phyloP scores from a whole-genome alignment of 2,888 invertebrate species.

The Pterostichus madidus region DNA sequence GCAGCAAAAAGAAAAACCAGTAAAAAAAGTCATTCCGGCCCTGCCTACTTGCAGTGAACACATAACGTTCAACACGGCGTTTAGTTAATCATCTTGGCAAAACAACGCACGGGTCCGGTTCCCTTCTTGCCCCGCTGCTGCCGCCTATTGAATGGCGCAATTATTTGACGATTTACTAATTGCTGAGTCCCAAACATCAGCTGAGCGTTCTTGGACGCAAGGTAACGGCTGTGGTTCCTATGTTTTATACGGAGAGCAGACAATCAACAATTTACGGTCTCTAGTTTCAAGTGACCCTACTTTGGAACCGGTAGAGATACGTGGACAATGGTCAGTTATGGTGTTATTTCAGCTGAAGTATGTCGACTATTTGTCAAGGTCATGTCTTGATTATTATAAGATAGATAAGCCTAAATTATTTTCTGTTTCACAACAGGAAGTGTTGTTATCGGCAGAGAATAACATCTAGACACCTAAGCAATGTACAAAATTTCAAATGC shows the following conservation, averaged over 20 bases:
- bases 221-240: too few species aligned
- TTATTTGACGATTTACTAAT: conserved; percentile 34
- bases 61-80: conserved; percentile 56
- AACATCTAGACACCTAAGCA: too few species aligned
- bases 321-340: background rate
- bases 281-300: too few species aligned
- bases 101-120: conserved; percentile 30
- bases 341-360: background rate
- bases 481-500: too few species aligned
- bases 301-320: too few species aligned
- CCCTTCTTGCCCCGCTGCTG: background rate
- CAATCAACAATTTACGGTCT: too few species aligned
- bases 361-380: conserved; percentile 6
- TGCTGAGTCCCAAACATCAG: conserved; percentile 16
- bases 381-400: background rate
- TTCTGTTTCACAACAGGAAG: background rate
- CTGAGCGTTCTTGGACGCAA: background rate
- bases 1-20: too few species aligned
- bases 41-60: conserved; percentile 36
- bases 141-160: background rate
- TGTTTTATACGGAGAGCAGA: too few species aligned
- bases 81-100: conserved; percentile 56
- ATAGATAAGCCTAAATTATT: background rate
- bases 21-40: background rate
- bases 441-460: too few species aligned